Evolutionary conservation across 2,888 invertebrate genomes (phyloP), one percentile per base, ranked within the genome.

Genomic region (Cerceris rybyensis): DNA sequence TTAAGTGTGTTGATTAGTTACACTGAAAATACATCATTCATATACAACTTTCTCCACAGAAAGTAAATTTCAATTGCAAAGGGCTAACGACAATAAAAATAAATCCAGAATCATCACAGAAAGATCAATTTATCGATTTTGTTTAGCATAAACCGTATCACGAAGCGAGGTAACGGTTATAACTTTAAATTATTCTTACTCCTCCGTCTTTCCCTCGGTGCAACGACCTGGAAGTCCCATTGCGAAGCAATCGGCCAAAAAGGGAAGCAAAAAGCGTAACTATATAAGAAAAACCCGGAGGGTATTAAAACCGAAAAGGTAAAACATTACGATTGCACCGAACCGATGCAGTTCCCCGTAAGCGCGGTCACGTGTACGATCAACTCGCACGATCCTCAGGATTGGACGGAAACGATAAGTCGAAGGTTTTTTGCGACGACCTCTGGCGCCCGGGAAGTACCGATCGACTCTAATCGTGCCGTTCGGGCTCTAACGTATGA

Each of bases 401-500:
- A 41, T 66, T 59, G 16, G 16, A 28, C 58, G 64, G 58, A 67
- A 79, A 70, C 58, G 70, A 74, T 66, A 74, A 67, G 63, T 64
- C 55, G 54, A 9, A 42, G 43, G n/a, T 54, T 66, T 79, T 54
- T 43, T 58, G 4, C 59, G 6, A 28, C 46, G 46, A 59, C 41
- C 60, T 54, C 43, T 16, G 43, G 28, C 54, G 41, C 1, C 50
- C 66, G 73, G 75, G 66, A 81, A 70, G 63, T 52, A 52, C 43
- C 66, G 66, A 83, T 81, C 75, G 70, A 64, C 66, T 70, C 66
- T 78, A 64, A 77, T 78, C 81, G 68, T 42, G 13, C 46, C 50
- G 52, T 70, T 65, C 61, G 67, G 50, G 14, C 28, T 39, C 17
- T 60, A 75, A 72, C 71, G 74, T 73, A 83, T 81, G 84, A 86